A percentile compares a stretch with the other conserved stretches of the same genome.
Conservation (phyloP, 1,140 invertebrate species). For the Platorchestia sp. region DNA sequence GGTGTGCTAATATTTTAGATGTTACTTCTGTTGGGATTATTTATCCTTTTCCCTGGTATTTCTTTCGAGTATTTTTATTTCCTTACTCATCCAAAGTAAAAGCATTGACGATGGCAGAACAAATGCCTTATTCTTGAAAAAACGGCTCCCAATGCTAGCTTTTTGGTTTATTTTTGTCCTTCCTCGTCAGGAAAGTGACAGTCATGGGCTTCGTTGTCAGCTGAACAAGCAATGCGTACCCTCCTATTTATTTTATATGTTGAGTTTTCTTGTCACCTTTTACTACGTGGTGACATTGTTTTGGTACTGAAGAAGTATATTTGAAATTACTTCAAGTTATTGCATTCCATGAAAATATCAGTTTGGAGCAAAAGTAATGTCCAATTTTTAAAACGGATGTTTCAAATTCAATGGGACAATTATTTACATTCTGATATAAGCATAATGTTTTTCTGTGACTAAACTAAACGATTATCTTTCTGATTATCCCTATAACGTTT, state of each 20-base stretch:
- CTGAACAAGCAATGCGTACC: not conserved
- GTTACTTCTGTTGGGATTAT: not conserved
- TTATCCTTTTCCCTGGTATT: not conserved
- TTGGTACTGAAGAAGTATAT: not conserved
- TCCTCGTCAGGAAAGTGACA: not conserved
- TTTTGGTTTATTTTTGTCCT: not conserved
- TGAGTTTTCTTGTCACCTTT: not conserved
- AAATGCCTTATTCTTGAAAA: not conserved
- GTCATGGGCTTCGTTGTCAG: not conserved
- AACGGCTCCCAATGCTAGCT: not conserved
- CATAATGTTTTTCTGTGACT: too few relatives aligned
- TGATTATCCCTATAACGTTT: too few relatives aligned
- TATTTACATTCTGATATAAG: too few relatives aligned
- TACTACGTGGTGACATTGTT: not conserved
- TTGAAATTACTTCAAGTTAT: too few relatives aligned
- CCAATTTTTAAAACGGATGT: too few relatives aligned
- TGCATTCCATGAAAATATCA: too few relatives aligned
- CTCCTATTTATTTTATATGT: not conserved
- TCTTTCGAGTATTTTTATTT: too few relatives aligned
- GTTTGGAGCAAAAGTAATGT: too few relatives aligned
- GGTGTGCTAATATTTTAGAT: not conserved
- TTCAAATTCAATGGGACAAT: too few relatives aligned
- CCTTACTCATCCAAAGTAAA: not conserved
- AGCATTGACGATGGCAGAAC: not conserved
- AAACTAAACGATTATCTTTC: too few relatives aligned